phyloP scores from a whole-genome alignment of 1,140 invertebrate species.

The Drosophila arawakana region DNA sequence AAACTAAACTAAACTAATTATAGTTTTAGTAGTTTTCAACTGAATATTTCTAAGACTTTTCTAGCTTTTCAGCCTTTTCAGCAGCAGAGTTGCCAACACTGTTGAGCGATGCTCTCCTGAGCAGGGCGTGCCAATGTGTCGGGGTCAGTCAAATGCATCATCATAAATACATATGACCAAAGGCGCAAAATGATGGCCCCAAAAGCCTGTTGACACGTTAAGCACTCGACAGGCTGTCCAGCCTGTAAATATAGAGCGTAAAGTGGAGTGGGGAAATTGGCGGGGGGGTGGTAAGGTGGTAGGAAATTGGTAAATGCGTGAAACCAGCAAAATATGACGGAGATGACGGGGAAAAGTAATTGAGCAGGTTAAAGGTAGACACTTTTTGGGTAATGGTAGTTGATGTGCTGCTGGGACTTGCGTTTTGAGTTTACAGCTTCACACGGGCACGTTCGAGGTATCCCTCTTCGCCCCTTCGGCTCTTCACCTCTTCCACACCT shows the following conservation, averaged over 20 bases:
- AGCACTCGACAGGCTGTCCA: constrained; percentile 30
- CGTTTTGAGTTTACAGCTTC: not conserved
- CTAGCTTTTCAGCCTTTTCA: too few relatives aligned
- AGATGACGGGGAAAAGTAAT: not conserved
- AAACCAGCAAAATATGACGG: too few relatives aligned
- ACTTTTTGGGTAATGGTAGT: constrained; percentile 30
- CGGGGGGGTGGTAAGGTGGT: too few relatives aligned
- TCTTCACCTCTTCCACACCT: too few relatives aligned
- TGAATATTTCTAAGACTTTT: too few relatives aligned
- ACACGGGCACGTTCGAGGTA: not conserved
- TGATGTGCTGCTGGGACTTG: constrained; percentile 29
- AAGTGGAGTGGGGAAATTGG: too few relatives aligned
- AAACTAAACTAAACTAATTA: too few relatives aligned
- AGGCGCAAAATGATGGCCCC: constrained; percentile 27
- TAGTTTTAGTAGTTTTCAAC: too few relatives aligned
- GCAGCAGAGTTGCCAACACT: too few relatives aligned
- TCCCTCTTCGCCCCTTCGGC: not conserved
- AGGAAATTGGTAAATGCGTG: not conserved
- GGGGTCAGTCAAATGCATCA: constrained; percentile 40
- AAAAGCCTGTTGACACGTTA: constrained; percentile 41
- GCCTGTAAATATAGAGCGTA: not conserved
- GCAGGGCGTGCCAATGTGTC: not conserved
- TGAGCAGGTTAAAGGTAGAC: constrained; percentile 18
- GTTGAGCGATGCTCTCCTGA: too few relatives aligned
- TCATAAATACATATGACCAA: constrained; percentile 42